Evolutionary conservation across 37 sponge, comb jelly and placozoan genomes (phyloP).

Genomic region (Corticium candelabrum): DNA sequence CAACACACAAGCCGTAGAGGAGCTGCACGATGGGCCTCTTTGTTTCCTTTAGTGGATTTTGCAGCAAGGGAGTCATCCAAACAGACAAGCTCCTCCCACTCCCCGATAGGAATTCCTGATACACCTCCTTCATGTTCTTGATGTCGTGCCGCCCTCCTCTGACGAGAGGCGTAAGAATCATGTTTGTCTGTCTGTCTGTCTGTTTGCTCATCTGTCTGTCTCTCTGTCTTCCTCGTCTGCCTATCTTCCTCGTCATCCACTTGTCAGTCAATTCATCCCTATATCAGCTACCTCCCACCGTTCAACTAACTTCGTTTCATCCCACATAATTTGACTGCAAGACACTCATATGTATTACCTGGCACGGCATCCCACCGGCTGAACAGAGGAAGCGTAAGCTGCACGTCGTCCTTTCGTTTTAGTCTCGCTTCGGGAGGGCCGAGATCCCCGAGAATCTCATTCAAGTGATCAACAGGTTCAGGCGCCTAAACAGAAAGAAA

Average conservation of each 20-base stretch:
- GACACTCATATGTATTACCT: neutral
- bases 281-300: neutral
- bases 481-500: neutral
- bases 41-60: no score
- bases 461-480: neutral
- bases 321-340: no score
- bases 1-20: no score
- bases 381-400: neutral
- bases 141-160: no score
- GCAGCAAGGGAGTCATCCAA: no score
- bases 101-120: no score
- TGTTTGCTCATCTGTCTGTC: neutral
- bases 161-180: no score
- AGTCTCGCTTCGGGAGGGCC: neutral
- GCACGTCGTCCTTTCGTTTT: neutral
- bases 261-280: neutral
- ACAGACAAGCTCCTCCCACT: no score
- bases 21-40: no score
- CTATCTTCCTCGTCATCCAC: neutral
- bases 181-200: slow-evolving; percentile 1
- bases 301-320: no score
- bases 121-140: no score
- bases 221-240: no score
- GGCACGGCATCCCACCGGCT: neutral
- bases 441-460: neutral